Evolutionary conservation across 2,113 vertebrate species (phyloP), one percentile per base, ranked within the genome.

Genomic region (Penelope pileata): DNA sequence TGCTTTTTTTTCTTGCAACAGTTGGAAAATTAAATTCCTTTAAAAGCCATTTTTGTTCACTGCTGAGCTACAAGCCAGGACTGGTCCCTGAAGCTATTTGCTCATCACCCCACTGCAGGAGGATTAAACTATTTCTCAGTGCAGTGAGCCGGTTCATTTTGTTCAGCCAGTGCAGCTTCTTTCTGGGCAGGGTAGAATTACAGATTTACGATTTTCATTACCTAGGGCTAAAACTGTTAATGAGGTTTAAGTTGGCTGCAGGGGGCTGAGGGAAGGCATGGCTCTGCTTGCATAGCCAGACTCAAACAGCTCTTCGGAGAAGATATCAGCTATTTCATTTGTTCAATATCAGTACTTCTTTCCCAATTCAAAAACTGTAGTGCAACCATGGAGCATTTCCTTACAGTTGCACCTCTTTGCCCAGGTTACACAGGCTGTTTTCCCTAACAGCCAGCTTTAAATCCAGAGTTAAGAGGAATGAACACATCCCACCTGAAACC

Each of bases 41-140:
- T 88, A 68, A 93, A 89, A 70, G 42, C 21, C 17, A 16, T 70
- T 90, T 77, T 77, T 91, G 62, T 67, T 83, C 47, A 15, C 32
- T 36, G 47, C 74, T 67, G 64, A 86, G 30, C 48, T 92, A 80
- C 54, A 77, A 94, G 54, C 32, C 50, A 79, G 58, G 38, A 19
- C 54, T 83, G 73, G 32, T 88, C 60, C 83, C 86, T 87, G 66
- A 74, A 94, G 84, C 58, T 67, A 86, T 63, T 88, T 90, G 38
- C 38, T 70, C 59, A 40, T 74, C 38, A 12, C 26, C 29, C 19
- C 8, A 81, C 74, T 87, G 70, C 89, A 95, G 79, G 75, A 94
- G 93, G 91, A 95, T 88, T 96, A 95, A 95, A 94, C 94, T 93
- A 96, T 96, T 97, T 96, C 90, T 96, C 94, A 95, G 91, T 59